Base-by-base conservation (phyloP, 2,113 vertebrate genomes). In the Pygoscelis antarcticus region DNA sequence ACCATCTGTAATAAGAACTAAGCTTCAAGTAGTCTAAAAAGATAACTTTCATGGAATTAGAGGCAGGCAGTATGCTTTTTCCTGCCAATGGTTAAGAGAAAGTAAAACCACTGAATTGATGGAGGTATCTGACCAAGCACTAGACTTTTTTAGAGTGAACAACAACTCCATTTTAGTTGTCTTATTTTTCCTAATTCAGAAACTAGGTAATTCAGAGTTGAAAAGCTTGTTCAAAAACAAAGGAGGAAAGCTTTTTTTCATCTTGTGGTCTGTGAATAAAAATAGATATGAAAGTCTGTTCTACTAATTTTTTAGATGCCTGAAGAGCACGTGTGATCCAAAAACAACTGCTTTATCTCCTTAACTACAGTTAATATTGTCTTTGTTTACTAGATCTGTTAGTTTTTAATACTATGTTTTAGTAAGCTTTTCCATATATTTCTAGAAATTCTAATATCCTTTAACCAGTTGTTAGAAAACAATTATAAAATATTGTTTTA, bases 221-320 rank as follows among this genome's bases (percentile, higher is more conserved):
- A 82, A 82, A 85, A 71, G 49, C 81, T 90, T 38, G 54, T 93
- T 93, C 82, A 79, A 90, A 95, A 51, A 65, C 51, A 70, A 79
- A 81, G 90, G 84, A 94, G 88, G 85, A 94, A 91, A 83, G 78
- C 46, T 72, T 78, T 82, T 82, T 80, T 79, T 64, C 16, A 1
- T 90, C 88, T 68, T 93, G 78, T 76, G 61, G 29, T 89, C 75
- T 76, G 66, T 64, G 78, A 79, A 83, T 85, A 94, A 93, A 95
- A 96, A 90, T 90, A 93, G 74, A 74, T 83, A 62, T 86, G 88
- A 57, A 94, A 83, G 66, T 82, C 90, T 93, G 75, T 80, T 90
- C n/a, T 82, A 7, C 70, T 74, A 26, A 82, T 92, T 89, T 96
- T 95, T 88, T 60, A 87, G 61, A 76, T 88, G 51, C 79, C 74